Base-by-base conservation (phyloP, 2,797 vertebrate species). In the Falco peregrinus region DNA sequence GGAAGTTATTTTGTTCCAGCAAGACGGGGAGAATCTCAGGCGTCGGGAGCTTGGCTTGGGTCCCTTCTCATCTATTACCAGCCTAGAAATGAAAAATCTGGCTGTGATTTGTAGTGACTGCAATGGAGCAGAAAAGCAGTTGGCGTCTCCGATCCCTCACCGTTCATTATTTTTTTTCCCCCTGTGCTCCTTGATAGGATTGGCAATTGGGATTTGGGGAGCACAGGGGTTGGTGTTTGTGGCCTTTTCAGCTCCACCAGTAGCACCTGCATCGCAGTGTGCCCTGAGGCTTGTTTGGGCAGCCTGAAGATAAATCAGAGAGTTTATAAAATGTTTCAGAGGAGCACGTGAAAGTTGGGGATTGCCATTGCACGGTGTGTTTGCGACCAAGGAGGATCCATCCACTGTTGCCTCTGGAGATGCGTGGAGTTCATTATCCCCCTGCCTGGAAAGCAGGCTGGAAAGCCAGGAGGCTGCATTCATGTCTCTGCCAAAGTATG, bases 301-400 rank as follows among this genome's bases (percentile, higher is more conserved):
- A 26, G 33, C 8, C 16, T 5, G 67, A 4, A 39, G 19, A 15
- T 8, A 37, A 51, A 37, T 15, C 0, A 2, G 25, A 56, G 35
- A 71, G 31, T 6, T 56, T 31, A 4, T 5, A 25, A 79, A 2
- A 3, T 8, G 10, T 60, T 56, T 41, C 64, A 22, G 65, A 67
- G 57, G 48, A 80, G 25, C 3, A 2, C 59, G n/a, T 73, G 87
- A 41, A 59, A 39, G 68, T 10, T 31, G 64, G 80, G 64, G 70
- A 24, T 18, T 21, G 70, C 25, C 20, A 6, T 2, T 0, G 0
- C 19, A 0, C 4, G 28, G 35, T 15, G n/a, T 2, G 0, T 51
- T 17, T 50, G 15, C 26, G 24, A 12, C 63, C 43, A 25, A 76
- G 69, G 47, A 76, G 19, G 43, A 54, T 20, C 21, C 24, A 54